Evolutionary conservation across 1,140 invertebrate species (phyloP).

Genomic region (Archegozetes longisetosus): DNA sequence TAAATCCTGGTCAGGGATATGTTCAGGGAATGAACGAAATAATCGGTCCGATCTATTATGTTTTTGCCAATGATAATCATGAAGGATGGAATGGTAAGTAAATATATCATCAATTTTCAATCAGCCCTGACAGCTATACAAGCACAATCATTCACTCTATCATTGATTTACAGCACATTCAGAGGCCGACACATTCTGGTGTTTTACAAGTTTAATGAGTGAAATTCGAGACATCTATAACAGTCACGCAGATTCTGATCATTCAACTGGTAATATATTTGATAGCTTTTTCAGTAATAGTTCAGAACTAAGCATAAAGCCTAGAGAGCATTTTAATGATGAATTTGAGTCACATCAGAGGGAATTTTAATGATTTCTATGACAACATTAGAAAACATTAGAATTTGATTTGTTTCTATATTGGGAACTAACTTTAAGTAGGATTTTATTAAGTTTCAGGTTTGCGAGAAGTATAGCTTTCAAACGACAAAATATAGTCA

Average conservation of each 20-base stretch:
- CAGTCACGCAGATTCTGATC: slow-evolving; percentile 57
- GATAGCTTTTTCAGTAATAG: slow-evolving; percentile 17
- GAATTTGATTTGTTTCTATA: too few species aligned
- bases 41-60: slow-evolving; percentile 93
- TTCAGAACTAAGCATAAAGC: neutral
- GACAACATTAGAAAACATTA: too few species aligned
- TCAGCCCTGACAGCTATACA: too few species aligned
- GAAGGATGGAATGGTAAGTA: slow-evolving; percentile 37
- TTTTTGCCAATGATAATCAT: slow-evolving; percentile 79
- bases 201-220: slow-evolving; percentile 50
- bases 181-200: slow-evolving; percentile 94
- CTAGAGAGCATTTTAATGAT: too few species aligned
- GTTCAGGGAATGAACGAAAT: slow-evolving; percentile 98
- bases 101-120: too few species aligned
- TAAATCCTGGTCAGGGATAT: slow-evolving; percentile 94
- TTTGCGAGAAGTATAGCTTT: too few species aligned
- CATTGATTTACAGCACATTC: slow-evolving; percentile 55
- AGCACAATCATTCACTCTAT: too few species aligned
- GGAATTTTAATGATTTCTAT: too few species aligned
- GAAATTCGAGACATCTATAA: slow-evolving; percentile 97
- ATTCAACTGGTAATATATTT: slow-evolving; percentile 8
- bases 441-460: too few species aligned
- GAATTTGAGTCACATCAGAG: too few species aligned
- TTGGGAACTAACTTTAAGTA: too few species aligned
- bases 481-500: too few species aligned